These are phyloP conservation scores for Microctonus aethiopoides DNA, from an alignment of 2,888 invertebrate genomes.

Conservation along the genomic window DNA sequence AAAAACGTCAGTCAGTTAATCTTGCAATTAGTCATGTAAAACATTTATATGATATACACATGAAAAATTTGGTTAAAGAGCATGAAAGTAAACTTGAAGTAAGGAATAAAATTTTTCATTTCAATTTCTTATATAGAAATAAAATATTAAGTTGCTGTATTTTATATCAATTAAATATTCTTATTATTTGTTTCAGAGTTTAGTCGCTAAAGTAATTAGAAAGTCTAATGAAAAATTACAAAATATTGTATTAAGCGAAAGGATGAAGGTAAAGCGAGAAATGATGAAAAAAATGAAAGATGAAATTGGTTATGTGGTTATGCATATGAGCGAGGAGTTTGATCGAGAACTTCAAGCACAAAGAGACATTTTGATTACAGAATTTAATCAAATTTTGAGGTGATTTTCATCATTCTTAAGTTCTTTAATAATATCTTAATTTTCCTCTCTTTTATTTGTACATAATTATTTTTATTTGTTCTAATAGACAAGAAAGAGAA, in stretches of 20 bases:
- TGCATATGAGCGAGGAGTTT: slow-evolving; percentile 48
- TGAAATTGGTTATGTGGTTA: slow-evolving; percentile 48
- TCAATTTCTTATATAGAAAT: slow-evolving; percentile 6
- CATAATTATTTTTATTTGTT: neutral
- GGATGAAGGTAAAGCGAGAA: slow-evolving; percentile 46
- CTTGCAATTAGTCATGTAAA: slow-evolving; percentile 40
- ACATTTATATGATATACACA: slow-evolving; percentile 42
- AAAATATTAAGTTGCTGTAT: slow-evolving; percentile 1
- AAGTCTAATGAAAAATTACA: slow-evolving; percentile 45
- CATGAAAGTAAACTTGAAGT: slow-evolving; percentile 49
- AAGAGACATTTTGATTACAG: slow-evolving; percentile 52
- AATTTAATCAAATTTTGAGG: slow-evolving; percentile 57
- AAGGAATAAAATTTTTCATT: too few relatives aligned
- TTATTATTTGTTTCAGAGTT: slow-evolving; percentile 37
- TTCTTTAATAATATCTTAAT: neutral
- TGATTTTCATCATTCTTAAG: slow-evolving; percentile 27
- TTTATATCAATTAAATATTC: too few relatives aligned
- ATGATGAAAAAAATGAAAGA: slow-evolving; percentile 51
- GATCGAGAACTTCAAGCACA: slow-evolving; percentile 44
- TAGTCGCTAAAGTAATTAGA: slow-evolving; percentile 38
- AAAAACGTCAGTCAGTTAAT: slow-evolving; percentile 49
- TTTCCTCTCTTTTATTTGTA: neutral
- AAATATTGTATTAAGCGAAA: slow-evolving; percentile 47
- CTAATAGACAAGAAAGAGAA: slow-evolving; percentile 45
- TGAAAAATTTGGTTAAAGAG: slow-evolving; percentile 41